Evolutionary conservation across 2,113 vertebrate species (phyloP), one percentile per base, ranked within the genome.

Genomic region (Myotis brandtii): DNA sequence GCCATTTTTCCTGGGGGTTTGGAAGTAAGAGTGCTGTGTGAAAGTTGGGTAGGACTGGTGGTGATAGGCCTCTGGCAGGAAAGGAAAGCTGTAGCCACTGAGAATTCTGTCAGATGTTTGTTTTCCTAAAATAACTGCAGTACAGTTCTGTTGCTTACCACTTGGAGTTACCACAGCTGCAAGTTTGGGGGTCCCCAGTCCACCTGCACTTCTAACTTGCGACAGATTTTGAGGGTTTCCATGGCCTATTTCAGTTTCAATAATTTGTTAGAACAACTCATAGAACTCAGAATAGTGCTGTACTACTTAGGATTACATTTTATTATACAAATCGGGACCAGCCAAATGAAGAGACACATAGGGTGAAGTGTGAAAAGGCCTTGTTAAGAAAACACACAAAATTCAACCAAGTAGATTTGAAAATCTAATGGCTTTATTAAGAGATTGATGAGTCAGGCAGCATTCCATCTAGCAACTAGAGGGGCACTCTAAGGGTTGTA

Each of bases 291-390:
- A n/a, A 62, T 40, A 85, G 2, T 77, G 8, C 30, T 73, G 6
- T 72, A 12, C 16, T 72, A 32, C 11, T 79, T 77, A 67, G 4
- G 34, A 67, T 50, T 76, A 40, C 37, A 37, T 83, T 96, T 66
- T 86, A 86, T 72, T 82, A 13, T 83, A 52, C 50, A 70, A 90
- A 62, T 82, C 4, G 66, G 37, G 52, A 75, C 18, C n/a, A 40
- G 34, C 46, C 37, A 97, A 59, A 73, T 83, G 40, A 73, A 95
- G 52, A 79, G 25, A 82, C 13, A 62, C 18, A 76, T n/a, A 94
- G 34, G 14, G 32, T 87, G 17, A 64, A 85, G 11, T 30, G 46
- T 84, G 27, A 30, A 40, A 79, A 89, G 54, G 25, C 46, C 40
- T 32, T 46, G 40, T 83, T 64, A 13, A 83, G 62, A 64, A 83